Conservation (phyloP, 2,888 invertebrate species). For the Seira sanloemensis region DNA sequence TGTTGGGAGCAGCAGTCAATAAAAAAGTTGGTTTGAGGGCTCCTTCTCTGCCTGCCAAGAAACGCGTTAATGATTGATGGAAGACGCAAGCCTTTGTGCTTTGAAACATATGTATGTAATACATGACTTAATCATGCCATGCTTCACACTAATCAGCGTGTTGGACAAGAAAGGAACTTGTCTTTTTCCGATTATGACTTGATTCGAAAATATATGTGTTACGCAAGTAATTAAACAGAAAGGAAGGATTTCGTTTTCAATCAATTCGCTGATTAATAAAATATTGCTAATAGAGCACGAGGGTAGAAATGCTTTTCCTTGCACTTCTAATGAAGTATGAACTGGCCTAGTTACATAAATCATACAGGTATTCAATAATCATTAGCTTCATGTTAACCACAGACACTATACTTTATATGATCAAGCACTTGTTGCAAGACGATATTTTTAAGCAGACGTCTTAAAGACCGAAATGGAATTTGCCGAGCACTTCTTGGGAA, state of each 20-base stretch:
- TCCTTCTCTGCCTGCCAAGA: not conserved
- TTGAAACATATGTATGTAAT: too few species aligned
- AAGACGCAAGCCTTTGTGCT: not conserved
- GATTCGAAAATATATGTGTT: not conserved
- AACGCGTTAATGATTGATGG: not conserved
- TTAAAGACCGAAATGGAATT: slow-evolving; percentile 26
- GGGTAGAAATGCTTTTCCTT: too few species aligned
- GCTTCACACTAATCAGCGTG: not conserved
- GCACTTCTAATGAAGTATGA: too few species aligned
- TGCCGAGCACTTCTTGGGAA: slow-evolving; percentile 29
- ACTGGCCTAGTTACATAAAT: too few species aligned
- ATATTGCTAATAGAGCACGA: too few species aligned
- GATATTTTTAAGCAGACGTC: too few species aligned
- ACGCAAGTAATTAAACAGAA: too few species aligned
- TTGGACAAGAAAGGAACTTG: not conserved
- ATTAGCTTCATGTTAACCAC: not conserved
- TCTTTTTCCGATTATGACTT: not conserved
- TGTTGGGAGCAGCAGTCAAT: slow-evolving; percentile 33
- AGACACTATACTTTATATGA: too few species aligned
- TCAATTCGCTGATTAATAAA: too few species aligned
- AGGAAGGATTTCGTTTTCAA: too few species aligned
- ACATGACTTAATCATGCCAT: not conserved
- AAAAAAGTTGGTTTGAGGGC: not conserved
- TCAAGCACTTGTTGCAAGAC: too few species aligned
- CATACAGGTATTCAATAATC: too few species aligned